Conservation (phyloP, 2,888 invertebrate species). For the Abrostola tripartita region DNA sequence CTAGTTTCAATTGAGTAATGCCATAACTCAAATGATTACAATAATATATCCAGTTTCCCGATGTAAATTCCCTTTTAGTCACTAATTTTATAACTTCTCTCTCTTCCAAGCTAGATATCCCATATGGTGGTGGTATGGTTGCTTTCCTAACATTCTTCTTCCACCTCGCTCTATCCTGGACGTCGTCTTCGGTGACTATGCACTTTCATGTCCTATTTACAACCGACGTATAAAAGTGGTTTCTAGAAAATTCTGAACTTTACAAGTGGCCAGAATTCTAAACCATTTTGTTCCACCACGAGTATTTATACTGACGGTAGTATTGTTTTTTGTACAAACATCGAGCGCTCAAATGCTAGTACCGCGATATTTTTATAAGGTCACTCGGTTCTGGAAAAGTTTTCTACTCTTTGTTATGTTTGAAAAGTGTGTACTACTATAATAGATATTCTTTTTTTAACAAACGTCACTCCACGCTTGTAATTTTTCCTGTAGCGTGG, state of each 20-base stretch:
- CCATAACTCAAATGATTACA: too few relatives aligned
- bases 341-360: slow-evolving; percentile 32
- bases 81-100: too few relatives aligned
- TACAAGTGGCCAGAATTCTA: slow-evolving; percentile 11
- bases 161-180: too few relatives aligned
- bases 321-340: slow-evolving; percentile 46
- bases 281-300: slow-evolving; percentile 28
- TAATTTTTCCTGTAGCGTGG: too few relatives aligned
- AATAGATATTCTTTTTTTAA: neutral
- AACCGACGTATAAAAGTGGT: neutral
- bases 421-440: neutral
- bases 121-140: too few relatives aligned
- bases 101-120: too few relatives aligned
- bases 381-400: slow-evolving; percentile 20
- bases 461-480: neutral
- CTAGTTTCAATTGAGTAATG: too few relatives aligned
- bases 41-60: too few relatives aligned
- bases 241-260: neutral
- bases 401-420: neutral
- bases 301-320: slow-evolving; percentile 40
- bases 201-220: too few relatives aligned
- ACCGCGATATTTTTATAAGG: slow-evolving; percentile 38
- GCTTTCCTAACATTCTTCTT: too few relatives aligned
- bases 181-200: too few relatives aligned
- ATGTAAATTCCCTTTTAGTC: too few relatives aligned